Percentiles rank a stretch among this genome's conserved stretches.
Evolutionary conservation across 2,113 vertebrate species (phyloP).

Genomic region (Hoplias malabaricus): DNA sequence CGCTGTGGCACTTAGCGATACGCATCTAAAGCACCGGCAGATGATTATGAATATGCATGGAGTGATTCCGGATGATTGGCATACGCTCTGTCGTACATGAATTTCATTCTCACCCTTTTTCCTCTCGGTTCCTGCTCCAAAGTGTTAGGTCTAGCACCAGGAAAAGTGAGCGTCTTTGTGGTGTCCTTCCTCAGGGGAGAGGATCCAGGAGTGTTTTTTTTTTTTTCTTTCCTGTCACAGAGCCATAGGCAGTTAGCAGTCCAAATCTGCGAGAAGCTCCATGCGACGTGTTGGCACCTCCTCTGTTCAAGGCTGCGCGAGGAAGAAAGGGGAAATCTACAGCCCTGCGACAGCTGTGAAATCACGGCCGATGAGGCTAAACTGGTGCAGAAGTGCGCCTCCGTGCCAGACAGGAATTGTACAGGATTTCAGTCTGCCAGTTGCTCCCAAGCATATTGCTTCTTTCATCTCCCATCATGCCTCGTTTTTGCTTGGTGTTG

Average conservation of each 20-base stretch:
- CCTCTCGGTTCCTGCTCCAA: neutral
- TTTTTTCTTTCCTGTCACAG: constrained; percentile 3
- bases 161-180: neutral
- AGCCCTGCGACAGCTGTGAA: constrained; percentile 71
- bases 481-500: neutral
- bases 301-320: constrained; percentile 47
- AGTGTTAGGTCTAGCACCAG: neutral
- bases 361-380: constrained; percentile 65
- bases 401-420: constrained; percentile 38
- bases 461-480: neutral
- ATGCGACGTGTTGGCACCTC: constrained; percentile 57
- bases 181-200: constrained; percentile 9
- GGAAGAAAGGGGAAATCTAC: constrained; percentile 53
- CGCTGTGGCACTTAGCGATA: neutral
- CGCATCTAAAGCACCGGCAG: neutral
- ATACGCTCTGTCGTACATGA: neutral
- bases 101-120: neutral
- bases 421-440: neutral
- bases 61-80: neutral
- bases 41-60: neutral
- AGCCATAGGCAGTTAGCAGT: constrained; percentile 23
- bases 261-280: constrained; percentile 42
- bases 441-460: constrained; percentile 11
- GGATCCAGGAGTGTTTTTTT: neutral
- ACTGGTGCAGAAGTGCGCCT: constrained; percentile 61